Evolutionary conservation across 2,113 vertebrate genomes (phyloP).

Genomic region (Phycodurus eques): DNA sequence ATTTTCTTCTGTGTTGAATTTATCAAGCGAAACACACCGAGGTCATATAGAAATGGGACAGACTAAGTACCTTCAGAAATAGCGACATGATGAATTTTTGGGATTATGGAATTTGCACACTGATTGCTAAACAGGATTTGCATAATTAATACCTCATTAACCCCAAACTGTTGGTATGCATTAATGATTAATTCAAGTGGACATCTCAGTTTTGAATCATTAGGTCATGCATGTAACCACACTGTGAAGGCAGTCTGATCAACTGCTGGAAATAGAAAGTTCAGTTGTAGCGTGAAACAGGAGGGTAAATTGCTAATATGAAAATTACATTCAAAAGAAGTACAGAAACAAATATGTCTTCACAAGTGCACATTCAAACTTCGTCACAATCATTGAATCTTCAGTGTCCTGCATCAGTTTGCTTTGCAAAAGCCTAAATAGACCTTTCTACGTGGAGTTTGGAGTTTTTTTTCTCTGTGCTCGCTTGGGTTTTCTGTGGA

Average conservation of each 20-base stretch:
- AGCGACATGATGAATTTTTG: conserved; percentile 23
- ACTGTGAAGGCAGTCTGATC: conserved; percentile 3
- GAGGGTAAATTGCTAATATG: neutral
- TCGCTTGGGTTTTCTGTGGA: too few relatives aligned
- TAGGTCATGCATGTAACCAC: conserved; percentile 16
- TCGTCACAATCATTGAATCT: too few relatives aligned
- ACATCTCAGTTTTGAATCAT: conserved; percentile 34
- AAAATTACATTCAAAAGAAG: too few relatives aligned
- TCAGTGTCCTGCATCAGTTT: too few relatives aligned
- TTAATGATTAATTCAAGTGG: conserved; percentile 48
- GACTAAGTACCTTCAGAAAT: conserved; percentile 38
- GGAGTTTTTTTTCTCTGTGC: too few relatives aligned
- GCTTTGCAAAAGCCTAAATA: too few relatives aligned
- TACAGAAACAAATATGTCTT: too few relatives aligned
- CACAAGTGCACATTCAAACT: too few relatives aligned
- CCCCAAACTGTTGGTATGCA: conserved; percentile 41
- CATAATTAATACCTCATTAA: conserved; percentile 58
- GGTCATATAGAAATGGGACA: conserved; percentile 22
- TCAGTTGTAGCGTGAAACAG: neutral
- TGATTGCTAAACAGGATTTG: conserved; percentile 49
- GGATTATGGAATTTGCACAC: conserved; percentile 43
- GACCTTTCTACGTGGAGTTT: too few relatives aligned
- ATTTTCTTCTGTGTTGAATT: neutral
- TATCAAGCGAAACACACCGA: neutral
- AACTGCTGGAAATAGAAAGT: neutral